A percentile compares a stretch with the other conserved stretches of the same genome.
phyloP scores from a whole-genome alignment of 2,113 vertebrate genomes.

The Pimephales promelas region DNA sequence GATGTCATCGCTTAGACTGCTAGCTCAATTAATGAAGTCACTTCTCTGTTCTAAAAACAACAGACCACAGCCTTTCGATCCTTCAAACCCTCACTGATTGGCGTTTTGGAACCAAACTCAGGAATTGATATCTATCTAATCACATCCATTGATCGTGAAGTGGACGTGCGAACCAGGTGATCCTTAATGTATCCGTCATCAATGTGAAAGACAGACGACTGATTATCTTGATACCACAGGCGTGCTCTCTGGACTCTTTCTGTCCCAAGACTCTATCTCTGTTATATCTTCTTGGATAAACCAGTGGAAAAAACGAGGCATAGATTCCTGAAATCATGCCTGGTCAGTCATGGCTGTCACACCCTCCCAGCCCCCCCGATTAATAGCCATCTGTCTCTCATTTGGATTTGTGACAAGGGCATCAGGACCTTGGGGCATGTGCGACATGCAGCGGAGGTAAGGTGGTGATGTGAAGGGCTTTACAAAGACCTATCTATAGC shows the following conservation, averaged over 20 bases:
- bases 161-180: not conserved
- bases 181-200: not conserved
- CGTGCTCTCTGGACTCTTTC: not conserved
- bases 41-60: conserved; percentile 12
- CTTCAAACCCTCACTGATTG: not conserved
- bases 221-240: not conserved
- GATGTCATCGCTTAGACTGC: conserved; percentile 30
- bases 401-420: conserved; percentile 60
- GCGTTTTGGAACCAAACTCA: not conserved
- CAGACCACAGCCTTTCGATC: not conserved
- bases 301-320: conserved; percentile 46
- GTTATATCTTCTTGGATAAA: conserved; percentile 19
- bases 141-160: not conserved
- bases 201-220: not conserved
- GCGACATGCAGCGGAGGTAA: conserved; percentile 54
- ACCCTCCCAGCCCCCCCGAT: conserved; percentile 46
- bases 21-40: conserved; percentile 12
- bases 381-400: conserved; percentile 62
- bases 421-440: conserved; percentile 58
- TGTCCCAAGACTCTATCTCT: not conserved
- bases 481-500: conserved; percentile 61
- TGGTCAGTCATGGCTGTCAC: conserved; percentile 39
- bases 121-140: conserved; percentile 7
- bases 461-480: conserved; percentile 55
- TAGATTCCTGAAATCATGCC: conserved; percentile 10